phyloP scores from a whole-genome alignment of 2,888 invertebrate species.

The Ethmia dodecea region DNA sequence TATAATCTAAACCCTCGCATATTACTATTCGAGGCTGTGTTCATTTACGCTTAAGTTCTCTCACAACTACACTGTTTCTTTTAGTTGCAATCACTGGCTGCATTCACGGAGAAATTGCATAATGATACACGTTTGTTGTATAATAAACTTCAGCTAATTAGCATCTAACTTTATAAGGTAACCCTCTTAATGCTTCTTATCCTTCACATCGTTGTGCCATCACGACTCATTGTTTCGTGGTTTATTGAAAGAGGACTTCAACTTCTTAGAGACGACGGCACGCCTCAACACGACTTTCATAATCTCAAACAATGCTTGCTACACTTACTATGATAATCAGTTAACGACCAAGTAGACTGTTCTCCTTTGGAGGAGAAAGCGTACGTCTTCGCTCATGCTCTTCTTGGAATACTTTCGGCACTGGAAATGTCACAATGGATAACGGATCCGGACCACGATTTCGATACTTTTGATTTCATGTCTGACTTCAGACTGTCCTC shows the following conservation, averaged over 20 bases:
- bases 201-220: slow-evolving; percentile 22
- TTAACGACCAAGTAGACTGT: slow-evolving; percentile 56
- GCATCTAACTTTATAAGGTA: slow-evolving; percentile 17
- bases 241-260: slow-evolving; percentile 23
- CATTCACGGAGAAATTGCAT: too few relatives aligned
- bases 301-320: slow-evolving; percentile 55
- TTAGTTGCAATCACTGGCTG: too few relatives aligned
- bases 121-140: too few relatives aligned
- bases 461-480: slow-evolving; percentile 52
- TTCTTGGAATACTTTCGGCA: slow-evolving; percentile 67
- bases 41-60: too few relatives aligned
- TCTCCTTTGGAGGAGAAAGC: slow-evolving; percentile 68
- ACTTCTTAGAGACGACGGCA: slow-evolving; percentile 17
- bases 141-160: slow-evolving; percentile 14
- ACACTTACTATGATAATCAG: slow-evolving; percentile 69
- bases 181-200: too few relatives aligned
- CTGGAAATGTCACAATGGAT: slow-evolving; percentile 67
- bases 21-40: too few relatives aligned
- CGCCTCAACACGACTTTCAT: slow-evolving; percentile 47
- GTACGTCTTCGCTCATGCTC: slow-evolving; percentile 45
- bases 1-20: too few relatives aligned
- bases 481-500: slow-evolving; percentile 27
- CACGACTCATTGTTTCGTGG: slow-evolving; percentile 19
- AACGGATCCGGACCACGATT: slow-evolving; percentile 50
- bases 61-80: too few relatives aligned